phyloP scores from a whole-genome alignment of 2,888 invertebrate genomes.

The Aleiodes leptofemur region DNA sequence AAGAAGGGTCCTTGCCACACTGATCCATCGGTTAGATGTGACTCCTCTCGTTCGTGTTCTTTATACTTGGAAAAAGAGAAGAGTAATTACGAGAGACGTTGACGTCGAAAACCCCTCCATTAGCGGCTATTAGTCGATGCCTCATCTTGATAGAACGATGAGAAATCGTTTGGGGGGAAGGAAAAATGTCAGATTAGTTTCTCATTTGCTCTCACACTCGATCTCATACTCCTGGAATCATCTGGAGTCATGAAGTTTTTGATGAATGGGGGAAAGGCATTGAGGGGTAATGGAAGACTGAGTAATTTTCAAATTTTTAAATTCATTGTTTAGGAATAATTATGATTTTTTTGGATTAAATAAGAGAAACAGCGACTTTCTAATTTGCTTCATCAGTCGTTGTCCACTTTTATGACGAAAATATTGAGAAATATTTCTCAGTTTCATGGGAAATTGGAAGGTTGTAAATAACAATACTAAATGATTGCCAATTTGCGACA shows the following conservation, averaged over 20 bases:
- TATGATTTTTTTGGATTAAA: too few species aligned
- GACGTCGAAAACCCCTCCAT: conserved; percentile 33
- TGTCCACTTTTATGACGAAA: too few species aligned
- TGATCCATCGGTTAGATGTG: conserved; percentile 37
- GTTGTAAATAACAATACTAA: too few species aligned
- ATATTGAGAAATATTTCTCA: too few species aligned
- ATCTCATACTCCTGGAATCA: background rate
- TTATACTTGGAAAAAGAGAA: conserved; percentile 43
- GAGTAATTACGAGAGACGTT: conserved; percentile 51
- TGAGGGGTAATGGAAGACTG: too few species aligned
- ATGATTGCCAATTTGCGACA: too few species aligned
- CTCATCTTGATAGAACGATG: conserved; percentile 31
- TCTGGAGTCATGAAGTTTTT: background rate
- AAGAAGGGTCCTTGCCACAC: conserved; percentile 11
- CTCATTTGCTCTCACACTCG: conserved; percentile 10
- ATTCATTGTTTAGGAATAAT: too few species aligned
- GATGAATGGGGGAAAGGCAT: background rate
- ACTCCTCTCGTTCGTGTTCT: conserved; percentile 31
- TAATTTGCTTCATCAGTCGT: too few species aligned
- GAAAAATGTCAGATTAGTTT: conserved; percentile 30
- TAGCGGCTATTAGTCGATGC: conserved; percentile 43
- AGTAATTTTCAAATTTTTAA: too few species aligned
- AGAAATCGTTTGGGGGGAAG: background rate
- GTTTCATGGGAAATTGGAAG: too few species aligned
- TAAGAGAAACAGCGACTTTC: too few species aligned